Base-by-base conservation (phyloP, 2,888 invertebrate species). In the Caenorhabditis drosophilae region DNA sequence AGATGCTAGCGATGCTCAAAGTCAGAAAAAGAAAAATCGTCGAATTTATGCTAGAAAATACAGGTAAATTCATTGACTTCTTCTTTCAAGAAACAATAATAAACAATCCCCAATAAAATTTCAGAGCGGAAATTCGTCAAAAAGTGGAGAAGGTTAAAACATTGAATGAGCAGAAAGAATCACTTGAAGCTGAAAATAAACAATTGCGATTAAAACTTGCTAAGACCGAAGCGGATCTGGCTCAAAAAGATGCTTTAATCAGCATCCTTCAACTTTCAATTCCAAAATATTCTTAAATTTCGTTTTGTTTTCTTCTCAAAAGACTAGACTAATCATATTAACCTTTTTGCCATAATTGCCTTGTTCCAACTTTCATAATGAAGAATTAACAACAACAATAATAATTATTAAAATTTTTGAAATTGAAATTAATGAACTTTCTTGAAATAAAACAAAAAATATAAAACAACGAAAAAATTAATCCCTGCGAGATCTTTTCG, bases 121-220 rank as follows among this genome's bases (percentile, higher is more conserved):
- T n/a, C n/a, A n/a, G n/a, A 46, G 56, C 56, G 20, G 60, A 72
- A 58, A 72, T 72, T 69, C 57, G 75, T 3, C 66, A 72, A 38
- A 70, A 68, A 45, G 71, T 75, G n/a, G 75, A 75, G 40, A 67
- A 75, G 40, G 75, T 75, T 50, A 67, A 69, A 45, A 46, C 25
- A 38, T 40, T 74, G 35, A 56, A 55, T 9, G 53, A 70, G 9
- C 62, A 69, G 26, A 56, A 67, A 16, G 74, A 69, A 31, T 51
- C 57, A 20, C 54, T 71, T 15, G 58, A 59, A 46, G 31, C 49
- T n/a, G 53, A 67, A 16, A 48, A 59, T 2, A 47, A 58, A 36
- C 47, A 54, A 18, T 38, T 68, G 26, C 55, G 49, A 23, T 54
- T 54, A 16, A 46, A 55, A 16, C 47, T 69, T 11, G 35, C 15